Evolutionary conservation across 2,888 invertebrate genomes (phyloP), one percentile per base, ranked within the genome.

Genomic region (Sarcophaga caerulescens): DNA sequence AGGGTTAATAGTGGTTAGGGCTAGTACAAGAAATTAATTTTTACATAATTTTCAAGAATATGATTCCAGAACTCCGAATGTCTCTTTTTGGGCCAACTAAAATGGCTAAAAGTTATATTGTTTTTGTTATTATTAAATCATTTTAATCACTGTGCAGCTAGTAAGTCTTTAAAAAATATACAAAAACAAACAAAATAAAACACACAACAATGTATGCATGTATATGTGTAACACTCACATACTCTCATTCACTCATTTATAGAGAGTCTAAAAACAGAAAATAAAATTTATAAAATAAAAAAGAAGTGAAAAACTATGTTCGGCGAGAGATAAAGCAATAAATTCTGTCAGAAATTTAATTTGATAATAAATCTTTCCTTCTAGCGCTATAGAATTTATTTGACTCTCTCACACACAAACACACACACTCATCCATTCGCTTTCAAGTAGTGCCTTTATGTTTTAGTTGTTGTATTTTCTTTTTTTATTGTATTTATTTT

Each of bases 301-400:
- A 90, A 90, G 90, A 89, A 91, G 90, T 90, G 91, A 92, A 93
- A 90, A 92, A 92, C 92, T 92, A 92, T 90, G 91, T 89, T 90
- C 89, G 90, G 90, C 89, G 90, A 93, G 91, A 93, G 93, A 93
- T 93, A 93, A 93, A 93, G 93, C 93, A 93, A 93, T 93, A 93
- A 93, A 93, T 93, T 93, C 93, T 93, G 93, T 93, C 93, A 93
- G 93, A 93, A 93, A 93, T 93, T 93, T 93, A 93, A 93, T 93
- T 93, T 93, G 93, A 93, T 93, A 93, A 93, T 93, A 93, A 93
- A 93, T 93, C 93, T 93, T 92, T 92, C 91, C 92, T 93, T 91
- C 92, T 93, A 93, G 93, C 92, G 93, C 92, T 92, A 90, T 91
- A 92, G 93, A 92, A 92, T 93, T 93, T 93, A 92, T 92, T 93